Evolutionary conservation across 2,888 invertebrate genomes (phyloP), one percentile per base, ranked within the genome.

Genomic region (Agrenia bidenticulata): DNA sequence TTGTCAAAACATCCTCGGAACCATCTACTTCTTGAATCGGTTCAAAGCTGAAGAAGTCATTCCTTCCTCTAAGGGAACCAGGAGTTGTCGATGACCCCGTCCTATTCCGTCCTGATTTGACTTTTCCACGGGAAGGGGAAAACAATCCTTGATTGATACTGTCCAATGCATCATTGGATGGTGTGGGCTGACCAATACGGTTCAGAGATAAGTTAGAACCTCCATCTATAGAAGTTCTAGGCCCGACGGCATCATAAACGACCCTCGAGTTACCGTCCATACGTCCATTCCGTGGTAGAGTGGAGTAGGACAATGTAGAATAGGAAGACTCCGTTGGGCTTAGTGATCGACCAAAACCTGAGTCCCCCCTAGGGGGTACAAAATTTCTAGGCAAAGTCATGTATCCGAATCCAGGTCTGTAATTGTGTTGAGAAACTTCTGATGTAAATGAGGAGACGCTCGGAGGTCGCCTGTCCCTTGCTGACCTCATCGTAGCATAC

Each of bases 171-270:
- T 39, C 57, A 37, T 39, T 51, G 7, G 17, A 2, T 7, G 27
- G 19, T 41, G 56, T 45, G 2, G 45, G 32, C 7, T 23, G 49
- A 2, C 26, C 51, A 19, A 63, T 50, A 50, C 56, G 56, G 39
- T 63, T 63, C 17, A 63, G 23, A 7, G 63, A 63, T 2, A 50
- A 26, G 15, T 17, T 57, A 2, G 63, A 63, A 21, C 45, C 32
- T 49, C 62, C 62, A 56, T 63, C 62, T 1, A 21, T 50, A 11
- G 62, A 54, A 19, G 62, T 63, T 63, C 62, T 42, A 21, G 63
- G 63, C 9, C 57, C 63, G 13, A 63, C 32, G 5, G 42, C 50
- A 27, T 49, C 60, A 24, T 51, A 41, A 27, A 49, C 21, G 4
- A 55, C 37, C 17, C 55, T 42, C 5, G 45, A 7, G 5, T 9